Evolutionary conservation across 2,888 invertebrate genomes (phyloP).

Genomic region (Mimumesa dahlbomi): DNA sequence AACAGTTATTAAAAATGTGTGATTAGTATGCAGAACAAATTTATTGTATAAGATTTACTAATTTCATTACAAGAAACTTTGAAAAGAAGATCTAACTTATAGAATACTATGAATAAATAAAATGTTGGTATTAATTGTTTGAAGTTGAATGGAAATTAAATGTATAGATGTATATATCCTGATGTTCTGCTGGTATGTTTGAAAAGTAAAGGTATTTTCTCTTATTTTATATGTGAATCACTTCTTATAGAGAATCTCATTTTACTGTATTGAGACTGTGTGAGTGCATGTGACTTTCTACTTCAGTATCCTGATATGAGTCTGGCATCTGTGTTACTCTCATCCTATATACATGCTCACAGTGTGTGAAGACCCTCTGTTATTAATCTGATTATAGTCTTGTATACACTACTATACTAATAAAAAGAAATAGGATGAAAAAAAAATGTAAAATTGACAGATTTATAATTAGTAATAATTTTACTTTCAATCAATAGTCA

Average conservation of each 20-base stretch:
- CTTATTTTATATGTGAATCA: not conserved
- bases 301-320: conserved; percentile 3
- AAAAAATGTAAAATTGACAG: too few relatives aligned
- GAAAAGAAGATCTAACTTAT: too few relatives aligned
- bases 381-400: not conserved
- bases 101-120: not conserved
- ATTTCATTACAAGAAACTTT: too few relatives aligned
- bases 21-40: not conserved
- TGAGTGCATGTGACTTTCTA: conserved; percentile 14
- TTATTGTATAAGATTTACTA: not conserved
- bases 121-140: not conserved
- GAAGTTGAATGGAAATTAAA: not conserved
- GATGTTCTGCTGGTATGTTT: not conserved
- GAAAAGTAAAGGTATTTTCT: conserved; percentile 3
- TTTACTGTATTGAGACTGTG: not conserved
- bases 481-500: too few relatives aligned
- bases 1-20: not conserved
- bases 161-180: too few relatives aligned
- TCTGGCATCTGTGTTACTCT: not conserved
- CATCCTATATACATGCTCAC: not conserved
- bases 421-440: too few relatives aligned
- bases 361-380: not conserved
- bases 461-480: too few relatives aligned
- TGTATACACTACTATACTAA: too few relatives aligned
- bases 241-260: conserved; percentile 7